These are phyloP conservation scores for Lanistes nyassanus DNA, from an alignment of 1,140 invertebrate species.

Conservation along the genomic window DNA sequence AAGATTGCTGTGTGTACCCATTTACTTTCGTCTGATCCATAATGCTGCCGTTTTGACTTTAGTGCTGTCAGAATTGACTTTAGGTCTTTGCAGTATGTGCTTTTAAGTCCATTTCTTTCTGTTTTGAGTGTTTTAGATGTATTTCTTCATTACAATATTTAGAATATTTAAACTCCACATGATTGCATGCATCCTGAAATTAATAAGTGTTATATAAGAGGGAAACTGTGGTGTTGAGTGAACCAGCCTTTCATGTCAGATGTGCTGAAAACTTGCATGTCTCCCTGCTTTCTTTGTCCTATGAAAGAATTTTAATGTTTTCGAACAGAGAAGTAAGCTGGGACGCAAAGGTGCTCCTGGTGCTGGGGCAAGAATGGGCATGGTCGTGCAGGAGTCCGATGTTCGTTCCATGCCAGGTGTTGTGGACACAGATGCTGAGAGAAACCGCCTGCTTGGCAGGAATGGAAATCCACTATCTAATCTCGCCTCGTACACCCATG, in stretches of 20 bases:
- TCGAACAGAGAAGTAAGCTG: conserved; percentile 46
- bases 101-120: too few relatives aligned
- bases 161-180: too few relatives aligned
- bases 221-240: neutral
- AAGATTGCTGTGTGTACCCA: too few relatives aligned
- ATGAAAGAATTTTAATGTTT: neutral
- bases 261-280: neutral
- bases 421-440: conserved; percentile 48
- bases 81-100: too few relatives aligned
- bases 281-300: too few relatives aligned
- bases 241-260: neutral
- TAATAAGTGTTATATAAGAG: neutral
- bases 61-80: too few relatives aligned
- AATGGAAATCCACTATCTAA: conserved; percentile 28
- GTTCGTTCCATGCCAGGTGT: conserved; percentile 43
- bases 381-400: conserved; percentile 45
- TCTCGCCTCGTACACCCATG: neutral
- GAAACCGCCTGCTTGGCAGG: conserved; percentile 37
- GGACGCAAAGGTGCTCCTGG: conserved; percentile 44
- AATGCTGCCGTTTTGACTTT: too few relatives aligned
- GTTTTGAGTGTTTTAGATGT: too few relatives aligned
- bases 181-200: too few relatives aligned
- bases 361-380: conserved; percentile 2
- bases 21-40: too few relatives aligned
- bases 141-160: too few relatives aligned